These are phyloP conservation scores for Morinoia aosen DNA, from an alignment of 2,888 invertebrate genomes.

Conservation along the genomic window DNA sequence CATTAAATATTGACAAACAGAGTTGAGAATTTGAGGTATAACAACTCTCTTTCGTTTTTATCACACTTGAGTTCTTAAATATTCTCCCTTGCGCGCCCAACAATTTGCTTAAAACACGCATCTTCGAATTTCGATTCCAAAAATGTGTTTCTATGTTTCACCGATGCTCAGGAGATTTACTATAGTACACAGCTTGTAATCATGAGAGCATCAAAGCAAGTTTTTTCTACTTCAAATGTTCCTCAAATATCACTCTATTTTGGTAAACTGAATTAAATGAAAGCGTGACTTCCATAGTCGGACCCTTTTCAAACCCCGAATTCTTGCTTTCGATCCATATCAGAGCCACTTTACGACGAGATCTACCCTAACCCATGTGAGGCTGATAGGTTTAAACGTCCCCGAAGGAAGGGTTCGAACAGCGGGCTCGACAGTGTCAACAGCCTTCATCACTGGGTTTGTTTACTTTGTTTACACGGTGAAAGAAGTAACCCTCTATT, in stretches of 20 bases:
- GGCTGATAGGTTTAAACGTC: neutral
- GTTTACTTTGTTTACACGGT: constrained; percentile 38
- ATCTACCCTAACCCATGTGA: neutral
- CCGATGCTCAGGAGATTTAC: too few species aligned
- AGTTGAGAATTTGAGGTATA: too few species aligned
- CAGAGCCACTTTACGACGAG: neutral
- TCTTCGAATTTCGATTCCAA: too few species aligned
- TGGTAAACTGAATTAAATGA: neutral
- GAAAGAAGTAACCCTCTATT: constrained; percentile 28
- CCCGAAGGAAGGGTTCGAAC: neutral
- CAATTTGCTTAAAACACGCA: too few species aligned
- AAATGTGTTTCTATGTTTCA: too few species aligned
- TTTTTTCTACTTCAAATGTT: neutral
- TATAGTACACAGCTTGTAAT: neutral
- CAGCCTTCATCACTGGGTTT: constrained; percentile 36
- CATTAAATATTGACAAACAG: too few species aligned
- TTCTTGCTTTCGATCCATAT: neutral
- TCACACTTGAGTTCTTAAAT: too few species aligned
- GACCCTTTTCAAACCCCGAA: neutral
- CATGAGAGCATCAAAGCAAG: neutral
- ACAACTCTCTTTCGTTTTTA: too few species aligned
- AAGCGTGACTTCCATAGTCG: neutral
- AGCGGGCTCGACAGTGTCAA: neutral
- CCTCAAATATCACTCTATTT: neutral
- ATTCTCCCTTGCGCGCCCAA: too few species aligned